Evolutionary conservation across 1,140 invertebrate genomes (phyloP).

Genomic region (Sitophilus oryzae): DNA sequence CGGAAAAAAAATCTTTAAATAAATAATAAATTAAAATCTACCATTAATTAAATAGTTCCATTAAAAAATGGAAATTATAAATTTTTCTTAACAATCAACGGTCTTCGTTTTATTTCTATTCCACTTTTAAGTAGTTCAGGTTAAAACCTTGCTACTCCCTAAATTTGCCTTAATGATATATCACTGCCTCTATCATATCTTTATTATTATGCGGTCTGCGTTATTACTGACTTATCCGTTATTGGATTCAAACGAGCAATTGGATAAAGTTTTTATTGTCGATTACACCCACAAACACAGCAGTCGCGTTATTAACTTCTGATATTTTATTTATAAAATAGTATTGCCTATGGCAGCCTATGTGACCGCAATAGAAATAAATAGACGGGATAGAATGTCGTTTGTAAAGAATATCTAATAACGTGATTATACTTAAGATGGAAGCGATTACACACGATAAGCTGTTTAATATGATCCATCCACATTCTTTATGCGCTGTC

Average conservation of each 20-base stretch:
- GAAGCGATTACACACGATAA: not conserved
- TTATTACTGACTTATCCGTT: constrained; percentile 12
- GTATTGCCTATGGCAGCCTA: not conserved
- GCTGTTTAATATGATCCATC: not conserved
- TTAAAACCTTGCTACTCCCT: too few relatives aligned
- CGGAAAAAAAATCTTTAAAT: too few relatives aligned
- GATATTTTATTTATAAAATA: constrained; percentile 7
- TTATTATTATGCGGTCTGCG: constrained; percentile 10
- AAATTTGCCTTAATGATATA: too few relatives aligned
- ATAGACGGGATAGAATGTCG: not conserved
- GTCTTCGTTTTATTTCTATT: too few relatives aligned
- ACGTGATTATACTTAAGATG: not conserved
- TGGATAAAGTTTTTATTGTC: constrained; percentile 9
- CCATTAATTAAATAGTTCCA: too few relatives aligned
- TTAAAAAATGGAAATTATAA: too few relatives aligned
- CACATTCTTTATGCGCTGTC: not conserved
- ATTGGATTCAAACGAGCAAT: constrained; percentile 15
- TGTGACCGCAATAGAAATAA: constrained; percentile 8
- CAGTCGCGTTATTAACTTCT: not conserved
- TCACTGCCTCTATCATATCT: too few relatives aligned
- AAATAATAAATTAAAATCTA: too few relatives aligned
- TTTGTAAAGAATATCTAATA: not conserved
- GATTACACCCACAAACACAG: not conserved
- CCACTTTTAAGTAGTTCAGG: too few relatives aligned
- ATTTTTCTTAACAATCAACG: too few relatives aligned